These are phyloP conservation scores for Hypena proboscidalis DNA, from an alignment of 2,888 invertebrate species.

Conservation along the genomic window DNA sequence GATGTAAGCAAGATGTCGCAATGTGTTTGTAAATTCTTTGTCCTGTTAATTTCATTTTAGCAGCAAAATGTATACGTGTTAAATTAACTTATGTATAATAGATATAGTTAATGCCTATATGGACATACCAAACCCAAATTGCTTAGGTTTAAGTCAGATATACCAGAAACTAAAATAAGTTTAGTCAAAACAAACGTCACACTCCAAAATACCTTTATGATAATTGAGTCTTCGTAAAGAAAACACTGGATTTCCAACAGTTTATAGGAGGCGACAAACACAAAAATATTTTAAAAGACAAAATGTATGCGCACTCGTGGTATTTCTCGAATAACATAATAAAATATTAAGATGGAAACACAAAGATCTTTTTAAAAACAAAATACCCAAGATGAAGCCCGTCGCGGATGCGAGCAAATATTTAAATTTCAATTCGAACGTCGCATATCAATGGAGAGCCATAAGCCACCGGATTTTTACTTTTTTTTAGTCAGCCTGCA, in stretches of 20 bases:
- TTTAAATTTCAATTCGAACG: conserved; percentile 85
- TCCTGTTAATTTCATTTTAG: too few species aligned
- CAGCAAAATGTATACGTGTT: too few species aligned
- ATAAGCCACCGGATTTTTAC: conserved; percentile 82
- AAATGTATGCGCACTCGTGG: conserved; percentile 34
- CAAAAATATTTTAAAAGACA: conserved; percentile 25
- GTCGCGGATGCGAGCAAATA: conserved; percentile 81
- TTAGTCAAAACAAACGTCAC: too few species aligned
- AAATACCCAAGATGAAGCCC: conserved; percentile 76
- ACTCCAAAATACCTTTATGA: not conserved
- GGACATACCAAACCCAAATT: too few species aligned
- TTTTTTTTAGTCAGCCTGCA: conserved; percentile 73
- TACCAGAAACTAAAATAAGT: too few species aligned
- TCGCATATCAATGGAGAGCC: conserved; percentile 85
- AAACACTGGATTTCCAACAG: not conserved
- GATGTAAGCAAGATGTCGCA: too few species aligned
- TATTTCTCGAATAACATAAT: conserved; percentile 63
- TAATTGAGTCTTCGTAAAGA: not conserved
- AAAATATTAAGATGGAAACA: conserved; percentile 79
- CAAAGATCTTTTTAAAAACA: conserved; percentile 70
- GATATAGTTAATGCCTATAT: too few species aligned
- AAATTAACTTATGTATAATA: too few species aligned
- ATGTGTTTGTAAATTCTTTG: too few species aligned
- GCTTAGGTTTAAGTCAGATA: too few species aligned
- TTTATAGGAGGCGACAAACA: conserved; percentile 27